Conservation (phyloP, 2,113 vertebrate genomes). For the Turnix velox region DNA sequence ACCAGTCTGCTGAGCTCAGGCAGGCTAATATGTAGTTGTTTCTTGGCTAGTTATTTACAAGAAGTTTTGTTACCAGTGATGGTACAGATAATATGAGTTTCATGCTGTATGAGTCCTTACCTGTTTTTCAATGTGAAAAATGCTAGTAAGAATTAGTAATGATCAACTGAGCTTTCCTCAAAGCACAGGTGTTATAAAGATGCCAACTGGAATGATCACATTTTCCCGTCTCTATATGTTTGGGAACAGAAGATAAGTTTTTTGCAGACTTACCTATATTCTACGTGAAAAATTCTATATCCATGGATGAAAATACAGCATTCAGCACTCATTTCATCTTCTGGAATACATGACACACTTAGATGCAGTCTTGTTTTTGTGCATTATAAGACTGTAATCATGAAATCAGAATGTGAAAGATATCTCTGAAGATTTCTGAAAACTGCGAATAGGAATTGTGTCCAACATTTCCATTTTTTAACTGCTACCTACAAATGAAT, state of each 20-base stretch:
- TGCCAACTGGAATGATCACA: background rate
- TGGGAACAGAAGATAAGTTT: background rate
- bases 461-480: background rate
- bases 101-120: background rate
- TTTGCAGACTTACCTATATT: background rate
- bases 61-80: background rate
- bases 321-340: background rate
- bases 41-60: background rate
- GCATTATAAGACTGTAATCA: background rate
- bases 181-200: background rate
- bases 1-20: background rate
- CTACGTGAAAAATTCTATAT: background rate
- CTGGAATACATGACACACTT: background rate
- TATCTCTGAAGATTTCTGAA: background rate
- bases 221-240: background rate
- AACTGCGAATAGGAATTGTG: fast-evolving
- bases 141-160: background rate
- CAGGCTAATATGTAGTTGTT: background rate
- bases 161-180: background rate
- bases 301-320: background rate
- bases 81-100: background rate
- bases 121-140: background rate
- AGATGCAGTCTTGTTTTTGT: background rate
- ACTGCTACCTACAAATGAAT: background rate
- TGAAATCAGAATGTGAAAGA: background rate